A percentile compares a stretch with the other conserved stretches of the same genome.
Evolutionary conservation across 2,888 invertebrate genomes (phyloP).

Genomic region (Pristionchus mayeri): DNA sequence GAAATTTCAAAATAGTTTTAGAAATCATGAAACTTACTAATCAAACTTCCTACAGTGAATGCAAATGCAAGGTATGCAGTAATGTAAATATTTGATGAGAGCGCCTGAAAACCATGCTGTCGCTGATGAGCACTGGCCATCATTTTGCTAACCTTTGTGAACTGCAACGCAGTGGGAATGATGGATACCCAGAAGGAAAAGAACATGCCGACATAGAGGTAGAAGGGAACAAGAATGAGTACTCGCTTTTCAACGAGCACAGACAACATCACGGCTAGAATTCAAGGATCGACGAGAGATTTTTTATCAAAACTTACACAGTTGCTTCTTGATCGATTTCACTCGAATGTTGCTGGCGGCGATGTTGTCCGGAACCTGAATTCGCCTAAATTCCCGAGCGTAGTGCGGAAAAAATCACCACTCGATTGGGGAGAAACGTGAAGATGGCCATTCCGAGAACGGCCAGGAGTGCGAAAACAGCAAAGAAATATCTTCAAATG

Average conservation of each 20-base stretch:
- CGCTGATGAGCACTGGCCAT: neutral
- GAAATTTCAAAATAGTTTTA: neutral
- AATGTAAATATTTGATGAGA: neutral
- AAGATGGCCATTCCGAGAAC: neutral
- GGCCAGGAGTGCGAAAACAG: neutral
- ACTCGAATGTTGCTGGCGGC: neutral
- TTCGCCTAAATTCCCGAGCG: neutral
- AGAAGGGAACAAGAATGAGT: conserved; percentile 24
- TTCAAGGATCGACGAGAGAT: too few species aligned
- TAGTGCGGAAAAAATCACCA: neutral
- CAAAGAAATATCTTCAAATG: conserved; percentile 22
- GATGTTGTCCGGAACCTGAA: conserved; percentile 3
- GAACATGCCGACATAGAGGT: conserved; percentile 35
- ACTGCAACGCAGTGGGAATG: conserved; percentile 34
- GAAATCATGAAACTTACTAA: neutral
- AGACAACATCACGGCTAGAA: neutral
- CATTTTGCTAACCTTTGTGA: neutral
- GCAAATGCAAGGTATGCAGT: neutral
- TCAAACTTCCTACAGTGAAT: neutral
- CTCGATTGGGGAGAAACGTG: neutral
- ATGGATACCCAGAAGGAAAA: neutral
- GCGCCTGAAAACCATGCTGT: neutral
- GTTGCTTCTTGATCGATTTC: neutral
- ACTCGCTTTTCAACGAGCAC: conserved; percentile 9
- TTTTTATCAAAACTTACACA: neutral